These are phyloP conservation scores for Alcedo quadribrachys DNA, from an alignment of 2,797 vertebrate genomes.

Conservation along the genomic window DNA sequence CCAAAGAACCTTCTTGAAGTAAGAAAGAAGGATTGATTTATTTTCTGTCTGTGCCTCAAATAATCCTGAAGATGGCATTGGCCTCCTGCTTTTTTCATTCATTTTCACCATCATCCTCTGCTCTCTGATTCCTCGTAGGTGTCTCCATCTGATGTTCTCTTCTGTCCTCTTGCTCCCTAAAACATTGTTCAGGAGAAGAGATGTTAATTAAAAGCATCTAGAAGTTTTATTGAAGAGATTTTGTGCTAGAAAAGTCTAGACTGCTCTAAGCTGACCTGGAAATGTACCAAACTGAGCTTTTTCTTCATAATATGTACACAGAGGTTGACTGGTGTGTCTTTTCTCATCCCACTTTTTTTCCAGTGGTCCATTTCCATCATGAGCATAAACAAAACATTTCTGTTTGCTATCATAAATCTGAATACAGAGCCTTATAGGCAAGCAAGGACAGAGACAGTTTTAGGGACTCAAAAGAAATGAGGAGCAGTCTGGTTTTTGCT, in stretches of 20 bases:
- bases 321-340: background rate
- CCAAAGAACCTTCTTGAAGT: background rate
- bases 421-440: background rate
- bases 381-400: background rate
- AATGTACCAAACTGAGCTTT: background rate
- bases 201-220: background rate
- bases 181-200: background rate
- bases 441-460: background rate
- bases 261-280: background rate
- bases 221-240: background rate
- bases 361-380: background rate
- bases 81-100: background rate
- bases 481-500: background rate
- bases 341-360: background rate
- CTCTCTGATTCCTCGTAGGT: background rate
- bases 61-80: background rate
- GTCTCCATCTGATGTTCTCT: background rate
- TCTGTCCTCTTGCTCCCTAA: conserved; percentile 41
- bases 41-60: background rate
- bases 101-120: background rate
- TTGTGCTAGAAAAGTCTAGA: background rate
- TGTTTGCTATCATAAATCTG: background rate
- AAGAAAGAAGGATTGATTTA: background rate
- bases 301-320: background rate
- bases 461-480: background rate